These are phyloP conservation scores for Orycteropus afer DNA, from an alignment of 2,113 vertebrate genomes.

Conservation along the genomic window DNA sequence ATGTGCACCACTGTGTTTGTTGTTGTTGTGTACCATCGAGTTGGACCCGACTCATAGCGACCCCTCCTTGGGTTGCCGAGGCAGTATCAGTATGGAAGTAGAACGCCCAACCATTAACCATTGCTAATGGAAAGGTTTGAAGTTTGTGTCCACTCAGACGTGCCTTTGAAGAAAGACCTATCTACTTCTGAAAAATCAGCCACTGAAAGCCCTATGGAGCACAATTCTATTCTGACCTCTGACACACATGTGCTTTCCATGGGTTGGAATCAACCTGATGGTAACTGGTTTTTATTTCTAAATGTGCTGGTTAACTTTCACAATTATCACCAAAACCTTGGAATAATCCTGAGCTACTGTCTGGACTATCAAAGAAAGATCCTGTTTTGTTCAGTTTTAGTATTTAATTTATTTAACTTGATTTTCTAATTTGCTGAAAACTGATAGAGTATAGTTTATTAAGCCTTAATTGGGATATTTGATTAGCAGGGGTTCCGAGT, in stretches of 20 bases:
- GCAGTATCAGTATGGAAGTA: too few species aligned
- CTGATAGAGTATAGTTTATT: not conserved
- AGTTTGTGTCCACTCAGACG: not conserved
- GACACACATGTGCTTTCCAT: not conserved
- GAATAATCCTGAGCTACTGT: not conserved
- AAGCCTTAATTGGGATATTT: not conserved
- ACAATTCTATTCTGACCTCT: not conserved
- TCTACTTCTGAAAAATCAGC: not conserved
- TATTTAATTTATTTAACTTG: not conserved
- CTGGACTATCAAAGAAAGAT: conserved; percentile 1
- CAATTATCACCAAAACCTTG: not conserved
- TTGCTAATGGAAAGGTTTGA: not conserved
- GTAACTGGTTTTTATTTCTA: not conserved
- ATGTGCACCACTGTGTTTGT: too few species aligned
- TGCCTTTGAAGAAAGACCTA: not conserved
- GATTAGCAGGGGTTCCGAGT: not conserved
- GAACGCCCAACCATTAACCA: too few species aligned
- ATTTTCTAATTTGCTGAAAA: conserved; percentile 60
- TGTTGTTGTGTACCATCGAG: too few species aligned
- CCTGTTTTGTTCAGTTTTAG: not conserved
- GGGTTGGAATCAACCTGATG: not conserved
- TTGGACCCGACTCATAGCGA: too few species aligned
- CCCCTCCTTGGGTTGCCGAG: too few species aligned
- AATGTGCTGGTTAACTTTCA: not conserved
- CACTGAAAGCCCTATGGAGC: not conserved